Percentiles rank a stretch among this genome's conserved stretches.
Evolutionary conservation across 2,113 vertebrate genomes (phyloP).

Genomic region (Girardinichthys multiradiatus): DNA sequence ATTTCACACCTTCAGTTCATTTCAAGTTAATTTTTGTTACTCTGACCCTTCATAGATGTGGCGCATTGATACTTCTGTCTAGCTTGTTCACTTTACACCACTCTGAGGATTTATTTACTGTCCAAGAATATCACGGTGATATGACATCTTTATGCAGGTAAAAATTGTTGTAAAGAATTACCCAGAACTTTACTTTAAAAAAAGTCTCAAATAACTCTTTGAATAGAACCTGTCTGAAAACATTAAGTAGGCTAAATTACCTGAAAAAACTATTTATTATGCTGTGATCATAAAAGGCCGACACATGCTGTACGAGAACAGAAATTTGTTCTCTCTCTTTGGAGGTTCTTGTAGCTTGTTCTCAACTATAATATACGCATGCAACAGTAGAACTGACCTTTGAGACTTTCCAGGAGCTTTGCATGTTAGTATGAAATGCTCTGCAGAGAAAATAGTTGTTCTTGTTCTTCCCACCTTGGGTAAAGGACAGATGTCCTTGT

Average conservation of each 20-base stretch:
- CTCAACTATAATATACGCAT: too few species aligned
- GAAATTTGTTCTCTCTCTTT: neutral
- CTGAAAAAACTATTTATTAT: neutral
- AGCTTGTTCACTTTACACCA: neutral
- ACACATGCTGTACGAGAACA: neutral
- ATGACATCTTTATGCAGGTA: neutral
- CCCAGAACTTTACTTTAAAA: neutral
- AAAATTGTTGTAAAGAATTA: neutral
- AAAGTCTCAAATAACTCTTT: neutral
- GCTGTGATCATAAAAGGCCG: too few species aligned
- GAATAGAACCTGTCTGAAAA: neutral
- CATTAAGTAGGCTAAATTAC: neutral
- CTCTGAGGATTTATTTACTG: neutral
- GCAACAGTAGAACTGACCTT: too few species aligned
- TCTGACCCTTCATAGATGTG: too few species aligned
- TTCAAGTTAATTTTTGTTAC: too few species aligned
- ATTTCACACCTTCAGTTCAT: too few species aligned
- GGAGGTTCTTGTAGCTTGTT: too few species aligned
- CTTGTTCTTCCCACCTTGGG: too few species aligned
- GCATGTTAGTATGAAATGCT: too few species aligned
- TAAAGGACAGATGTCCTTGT: too few species aligned
- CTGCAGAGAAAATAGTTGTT: too few species aligned
- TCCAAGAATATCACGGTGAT: neutral
- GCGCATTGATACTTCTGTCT: neutral
- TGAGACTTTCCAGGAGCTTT: too few species aligned